phyloP scores from a whole-genome alignment of 2,113 vertebrate species.

The Ginglymostoma cirratum region DNA sequence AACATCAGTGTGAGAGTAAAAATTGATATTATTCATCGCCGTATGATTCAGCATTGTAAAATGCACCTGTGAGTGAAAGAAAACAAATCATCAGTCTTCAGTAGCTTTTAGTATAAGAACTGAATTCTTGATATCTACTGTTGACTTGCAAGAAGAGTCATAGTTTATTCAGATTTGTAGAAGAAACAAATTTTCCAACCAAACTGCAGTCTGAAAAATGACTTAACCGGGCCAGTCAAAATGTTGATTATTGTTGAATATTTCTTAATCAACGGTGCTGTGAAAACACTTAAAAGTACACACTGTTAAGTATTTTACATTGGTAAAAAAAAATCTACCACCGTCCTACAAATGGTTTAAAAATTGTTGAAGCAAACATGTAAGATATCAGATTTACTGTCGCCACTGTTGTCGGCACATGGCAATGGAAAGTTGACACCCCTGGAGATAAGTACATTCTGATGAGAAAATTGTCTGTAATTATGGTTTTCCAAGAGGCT shows the following conservation, averaged over 20 bases:
- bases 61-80: not conserved
- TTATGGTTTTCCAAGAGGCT: not conserved
- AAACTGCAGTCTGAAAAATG: not conserved
- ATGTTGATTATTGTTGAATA: not conserved
- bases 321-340: not conserved
- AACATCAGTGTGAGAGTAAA: not conserved
- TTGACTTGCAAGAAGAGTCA: not conserved
- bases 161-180: not conserved
- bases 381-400: constrained; percentile 10
- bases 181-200: not conserved
- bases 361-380: not conserved
- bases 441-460: constrained; percentile 5
- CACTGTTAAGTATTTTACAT: not conserved
- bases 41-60: not conserved
- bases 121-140: not conserved
- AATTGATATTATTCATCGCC: not conserved
- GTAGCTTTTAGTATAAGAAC: not conserved
- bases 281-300: not conserved
- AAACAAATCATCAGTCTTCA: not conserved
- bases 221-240: not conserved
- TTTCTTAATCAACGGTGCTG: not conserved
- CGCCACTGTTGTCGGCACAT: not conserved
- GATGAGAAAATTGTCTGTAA: constrained; percentile 7
- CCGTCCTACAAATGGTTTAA: not conserved
- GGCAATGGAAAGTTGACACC: constrained; percentile 18